phyloP scores from a whole-genome alignment of 2,113 vertebrate species.

The Hippocampus mohnikei region DNA sequence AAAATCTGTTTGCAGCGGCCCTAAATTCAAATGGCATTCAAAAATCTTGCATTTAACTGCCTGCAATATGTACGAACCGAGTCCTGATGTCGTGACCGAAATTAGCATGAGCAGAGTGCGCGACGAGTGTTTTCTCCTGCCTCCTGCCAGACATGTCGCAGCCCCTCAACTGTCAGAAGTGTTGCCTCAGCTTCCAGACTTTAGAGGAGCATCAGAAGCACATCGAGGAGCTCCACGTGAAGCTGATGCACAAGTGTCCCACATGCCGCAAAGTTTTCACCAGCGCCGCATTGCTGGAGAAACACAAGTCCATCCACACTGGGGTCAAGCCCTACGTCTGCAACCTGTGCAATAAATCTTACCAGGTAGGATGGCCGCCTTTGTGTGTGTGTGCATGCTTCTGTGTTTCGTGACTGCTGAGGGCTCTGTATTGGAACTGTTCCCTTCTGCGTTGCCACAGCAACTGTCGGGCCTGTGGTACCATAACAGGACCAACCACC shows the following conservation, averaged over 20 bases:
- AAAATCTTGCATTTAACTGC: too few species aligned
- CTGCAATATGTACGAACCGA: too few species aligned
- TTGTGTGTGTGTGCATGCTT: not conserved
- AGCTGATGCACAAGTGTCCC: conserved; percentile 82
- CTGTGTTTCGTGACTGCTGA: not conserved
- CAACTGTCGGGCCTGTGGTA: conserved; percentile 93
- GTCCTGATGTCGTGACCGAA: too few species aligned
- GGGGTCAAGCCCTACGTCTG: conserved; percentile 86
- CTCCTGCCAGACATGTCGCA: conserved; percentile 74
- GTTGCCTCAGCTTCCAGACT: conserved; percentile 82
- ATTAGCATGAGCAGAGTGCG: too few species aligned
- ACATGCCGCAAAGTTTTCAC: conserved; percentile 80
- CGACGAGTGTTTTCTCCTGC: not conserved
- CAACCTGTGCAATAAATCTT: conserved; percentile 86
- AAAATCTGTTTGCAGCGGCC: too few species aligned
- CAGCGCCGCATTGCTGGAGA: conserved; percentile 76
- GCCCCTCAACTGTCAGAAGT: conserved; percentile 87
- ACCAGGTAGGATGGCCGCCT: conserved; percentile 67
- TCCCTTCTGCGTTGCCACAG: conserved; percentile 62
- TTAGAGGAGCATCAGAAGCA: conserved; percentile 82
- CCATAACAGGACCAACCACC: conserved; percentile 86
- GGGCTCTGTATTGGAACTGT: not conserved
- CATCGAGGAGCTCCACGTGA: conserved; percentile 79
- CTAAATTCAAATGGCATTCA: too few species aligned
- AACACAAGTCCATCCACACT: conserved; percentile 74